phyloP scores from a whole-genome alignment of 2,113 vertebrate genomes.

The Perognathus longimembris region DNA sequence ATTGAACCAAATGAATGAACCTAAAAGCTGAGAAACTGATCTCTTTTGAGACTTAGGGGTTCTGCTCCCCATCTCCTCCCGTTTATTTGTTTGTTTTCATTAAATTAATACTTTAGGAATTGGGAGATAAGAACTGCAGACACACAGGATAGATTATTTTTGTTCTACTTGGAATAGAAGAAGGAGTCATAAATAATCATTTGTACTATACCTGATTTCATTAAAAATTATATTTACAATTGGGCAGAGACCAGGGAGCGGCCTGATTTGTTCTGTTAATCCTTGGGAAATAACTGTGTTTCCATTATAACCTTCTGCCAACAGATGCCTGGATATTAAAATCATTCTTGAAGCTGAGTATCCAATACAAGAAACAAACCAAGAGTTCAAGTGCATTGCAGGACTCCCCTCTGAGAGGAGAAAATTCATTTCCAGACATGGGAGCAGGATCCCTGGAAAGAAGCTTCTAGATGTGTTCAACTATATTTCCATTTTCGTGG shows the following conservation, averaged over 20 bases:
- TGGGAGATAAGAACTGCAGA: slow-evolving; percentile 74
- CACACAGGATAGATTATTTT: slow-evolving; percentile 53
- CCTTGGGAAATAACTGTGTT: slow-evolving; percentile 73
- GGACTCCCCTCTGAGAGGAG: slow-evolving; percentile 67
- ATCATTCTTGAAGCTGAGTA: slow-evolving; percentile 75
- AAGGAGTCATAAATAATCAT: slow-evolving; percentile 74
- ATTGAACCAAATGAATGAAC: slow-evolving; percentile 76
- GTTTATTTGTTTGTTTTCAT: slow-evolving; percentile 79
- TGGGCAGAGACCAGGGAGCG: slow-evolving; percentile 51
- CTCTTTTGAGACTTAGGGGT: slow-evolving; percentile 71
- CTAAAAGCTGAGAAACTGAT: slow-evolving; percentile 65
- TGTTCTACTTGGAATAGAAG: slow-evolving; percentile 76
- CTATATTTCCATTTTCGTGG: background rate
- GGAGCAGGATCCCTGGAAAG: slow-evolving; percentile 53
- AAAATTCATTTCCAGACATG: slow-evolving; percentile 63
- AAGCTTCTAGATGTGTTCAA: slow-evolving; percentile 36
- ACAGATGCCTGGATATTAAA: slow-evolving; percentile 77
- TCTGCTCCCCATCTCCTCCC: slow-evolving; percentile 69
- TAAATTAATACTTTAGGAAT: slow-evolving; percentile 82
- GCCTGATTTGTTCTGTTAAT: slow-evolving; percentile 55
- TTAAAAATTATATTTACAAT: slow-evolving; percentile 80
- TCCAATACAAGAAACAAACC: slow-evolving; percentile 80
- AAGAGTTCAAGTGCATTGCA: slow-evolving; percentile 71
- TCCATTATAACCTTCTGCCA: slow-evolving; percentile 69
- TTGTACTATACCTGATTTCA: slow-evolving; percentile 77